Conservation (phyloP, 2,797 vertebrate species). For the Emydoidea blandingii region DNA sequence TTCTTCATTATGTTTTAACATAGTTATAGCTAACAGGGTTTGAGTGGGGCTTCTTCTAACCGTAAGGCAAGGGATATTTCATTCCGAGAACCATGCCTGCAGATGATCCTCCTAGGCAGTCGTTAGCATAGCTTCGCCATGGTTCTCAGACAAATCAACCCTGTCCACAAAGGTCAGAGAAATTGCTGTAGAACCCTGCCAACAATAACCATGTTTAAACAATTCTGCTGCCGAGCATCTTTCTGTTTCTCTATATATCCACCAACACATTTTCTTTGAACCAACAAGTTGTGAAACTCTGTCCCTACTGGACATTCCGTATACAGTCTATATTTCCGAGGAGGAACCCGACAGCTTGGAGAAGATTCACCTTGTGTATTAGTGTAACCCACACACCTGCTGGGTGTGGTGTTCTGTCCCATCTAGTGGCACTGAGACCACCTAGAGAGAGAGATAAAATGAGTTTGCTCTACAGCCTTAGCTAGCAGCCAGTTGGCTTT, state of each 20-base stretch:
- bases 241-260: not conserved
- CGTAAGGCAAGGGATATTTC: not conserved
- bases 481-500: too few relatives aligned
- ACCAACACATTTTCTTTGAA: not conserved
- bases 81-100: not conserved
- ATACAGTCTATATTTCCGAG: not conserved
- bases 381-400: too few relatives aligned
- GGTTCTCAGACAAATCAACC: not conserved
- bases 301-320: not conserved
- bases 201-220: not conserved
- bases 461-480: too few relatives aligned
- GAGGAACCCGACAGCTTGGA: not conserved
- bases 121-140: not conserved
- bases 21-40: not conserved
- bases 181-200: not conserved
- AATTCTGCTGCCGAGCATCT: not conserved
- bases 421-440: too few relatives aligned
- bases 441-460: too few relatives aligned
- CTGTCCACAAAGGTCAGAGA: not conserved
- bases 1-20: not conserved
- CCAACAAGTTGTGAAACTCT: not conserved
- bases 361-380: not conserved
- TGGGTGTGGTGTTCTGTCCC: too few relatives aligned
- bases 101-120: not conserved
- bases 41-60: not conserved